Conservation (phyloP, 2,797 vertebrate species). For the Coluber constrictor region DNA sequence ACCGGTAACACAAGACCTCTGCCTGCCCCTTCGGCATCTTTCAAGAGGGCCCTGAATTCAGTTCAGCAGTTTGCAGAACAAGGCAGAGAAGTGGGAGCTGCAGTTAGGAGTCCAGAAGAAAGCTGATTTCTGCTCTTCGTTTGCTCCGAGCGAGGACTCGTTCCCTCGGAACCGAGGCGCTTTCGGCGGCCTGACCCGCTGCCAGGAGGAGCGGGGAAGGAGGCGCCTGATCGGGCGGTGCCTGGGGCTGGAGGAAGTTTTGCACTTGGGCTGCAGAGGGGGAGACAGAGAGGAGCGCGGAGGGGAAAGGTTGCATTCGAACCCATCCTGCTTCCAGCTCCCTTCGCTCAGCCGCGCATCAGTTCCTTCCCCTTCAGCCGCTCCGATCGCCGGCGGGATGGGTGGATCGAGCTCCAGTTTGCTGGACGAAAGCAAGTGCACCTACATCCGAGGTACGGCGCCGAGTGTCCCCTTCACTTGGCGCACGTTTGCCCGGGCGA, state of each 20-base stretch:
- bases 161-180: background rate
- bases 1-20: too few species aligned
- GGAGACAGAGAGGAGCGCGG: background rate
- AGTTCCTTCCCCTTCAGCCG: too few species aligned
- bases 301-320: background rate
- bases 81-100: background rate
- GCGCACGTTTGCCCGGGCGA: background rate
- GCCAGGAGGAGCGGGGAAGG: conserved; percentile 38
- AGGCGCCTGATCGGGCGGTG: conserved; percentile 51
- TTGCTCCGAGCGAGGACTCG: background rate
- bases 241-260: conserved; percentile 50
- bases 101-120: background rate
- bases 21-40: too few species aligned
- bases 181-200: conserved; percentile 1
- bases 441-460: conserved; percentile 79
- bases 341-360: background rate
- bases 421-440: conserved; percentile 80
- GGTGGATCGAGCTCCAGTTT: conserved; percentile 79
- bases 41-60: background rate
- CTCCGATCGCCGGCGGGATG: conserved; percentile 66
- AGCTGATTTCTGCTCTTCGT: background rate
- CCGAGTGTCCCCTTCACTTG: background rate
- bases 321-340: background rate
- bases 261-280: background rate
- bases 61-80: background rate